Evolutionary conservation across 2,888 invertebrate species (phyloP).

Genomic region (Globia sparganii): DNA sequence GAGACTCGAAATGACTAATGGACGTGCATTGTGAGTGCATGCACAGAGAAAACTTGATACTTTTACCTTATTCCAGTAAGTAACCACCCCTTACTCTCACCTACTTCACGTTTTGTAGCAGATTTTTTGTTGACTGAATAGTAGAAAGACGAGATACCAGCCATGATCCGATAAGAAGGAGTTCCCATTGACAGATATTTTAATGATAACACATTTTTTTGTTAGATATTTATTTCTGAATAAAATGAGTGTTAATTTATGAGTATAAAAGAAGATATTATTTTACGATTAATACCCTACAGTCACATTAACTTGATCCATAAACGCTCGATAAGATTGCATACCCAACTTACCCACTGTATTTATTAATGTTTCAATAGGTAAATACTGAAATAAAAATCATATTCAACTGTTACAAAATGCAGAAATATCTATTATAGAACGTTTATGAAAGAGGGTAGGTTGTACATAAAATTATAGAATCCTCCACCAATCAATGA

Average conservation of each 20-base stretch:
- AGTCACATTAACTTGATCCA: conserved; percentile 19
- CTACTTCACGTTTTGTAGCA: conserved; percentile 35
- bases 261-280: conserved; percentile 25
- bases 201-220: conserved; percentile 57
- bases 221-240: conserved; percentile 58
- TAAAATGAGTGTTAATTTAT: conserved; percentile 34
- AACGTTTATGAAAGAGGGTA: conserved; percentile 51
- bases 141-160: conserved; percentile 20
- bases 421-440: conserved; percentile 14
- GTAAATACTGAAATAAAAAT: conserved; percentile 55
- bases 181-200: conserved; percentile 20
- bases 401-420: conserved; percentile 27
- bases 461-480: conserved; percentile 9
- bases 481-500: conserved; percentile 50
- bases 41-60: conserved; percentile 66
- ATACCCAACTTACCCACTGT: conserved; percentile 43
- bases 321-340: conserved; percentile 57
- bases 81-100: conserved; percentile 63
- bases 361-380: conserved; percentile 33
- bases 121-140: conserved; percentile 32
- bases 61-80: conserved; percentile 73
- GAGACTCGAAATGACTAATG: conserved; percentile 61
- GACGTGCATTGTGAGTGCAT: conserved; percentile 70
- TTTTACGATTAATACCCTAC: conserved; percentile 16
- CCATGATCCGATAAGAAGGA: conserved; percentile 9